Evolutionary conservation across 2,888 invertebrate species (phyloP).

Genomic region (Drosophila neutralis): DNA sequence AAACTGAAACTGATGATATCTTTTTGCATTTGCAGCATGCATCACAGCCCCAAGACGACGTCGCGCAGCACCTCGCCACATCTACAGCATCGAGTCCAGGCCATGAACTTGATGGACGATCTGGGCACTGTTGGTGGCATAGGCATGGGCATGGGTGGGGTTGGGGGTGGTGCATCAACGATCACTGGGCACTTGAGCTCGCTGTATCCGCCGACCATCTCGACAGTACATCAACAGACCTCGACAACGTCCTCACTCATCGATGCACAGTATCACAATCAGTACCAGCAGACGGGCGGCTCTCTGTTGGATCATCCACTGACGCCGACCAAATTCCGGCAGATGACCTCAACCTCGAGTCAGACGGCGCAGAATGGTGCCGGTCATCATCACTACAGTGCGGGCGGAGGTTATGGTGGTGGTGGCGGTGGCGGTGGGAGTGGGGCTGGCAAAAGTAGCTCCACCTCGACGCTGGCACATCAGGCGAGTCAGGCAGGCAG

Average conservation of each 20-base stretch:
- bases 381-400: conserved; percentile 51
- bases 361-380: conserved; percentile 81
- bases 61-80: conserved; percentile 85
- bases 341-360: conserved; percentile 83
- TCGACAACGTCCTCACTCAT: conserved; percentile 84
- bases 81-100: conserved; percentile 84
- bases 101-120: conserved; percentile 84
- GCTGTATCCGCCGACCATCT: conserved; percentile 82
- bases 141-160: conserved; percentile 8
- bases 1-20: not conserved
- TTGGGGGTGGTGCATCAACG: conserved; percentile 70
- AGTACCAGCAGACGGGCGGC: conserved; percentile 84
- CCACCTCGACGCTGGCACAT: conserved; percentile 76
- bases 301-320: conserved; percentile 84
- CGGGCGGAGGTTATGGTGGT: conserved; percentile 31
- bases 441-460: conserved; percentile 67
- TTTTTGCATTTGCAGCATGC: conserved; percentile 73
- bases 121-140: conserved; percentile 55
- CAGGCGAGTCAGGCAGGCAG: conserved; percentile 57
- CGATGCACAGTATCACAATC: conserved; percentile 83
- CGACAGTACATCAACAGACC: conserved; percentile 83
- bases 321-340: conserved; percentile 84
- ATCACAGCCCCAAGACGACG: conserved; percentile 85
- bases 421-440: conserved; percentile 18
- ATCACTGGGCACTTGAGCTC: conserved; percentile 81